Percentiles rank a stretch among this genome's conserved stretches.
phyloP scores from a whole-genome alignment of 2,888 invertebrate genomes.

The Tanytarsus gracilentus region DNA sequence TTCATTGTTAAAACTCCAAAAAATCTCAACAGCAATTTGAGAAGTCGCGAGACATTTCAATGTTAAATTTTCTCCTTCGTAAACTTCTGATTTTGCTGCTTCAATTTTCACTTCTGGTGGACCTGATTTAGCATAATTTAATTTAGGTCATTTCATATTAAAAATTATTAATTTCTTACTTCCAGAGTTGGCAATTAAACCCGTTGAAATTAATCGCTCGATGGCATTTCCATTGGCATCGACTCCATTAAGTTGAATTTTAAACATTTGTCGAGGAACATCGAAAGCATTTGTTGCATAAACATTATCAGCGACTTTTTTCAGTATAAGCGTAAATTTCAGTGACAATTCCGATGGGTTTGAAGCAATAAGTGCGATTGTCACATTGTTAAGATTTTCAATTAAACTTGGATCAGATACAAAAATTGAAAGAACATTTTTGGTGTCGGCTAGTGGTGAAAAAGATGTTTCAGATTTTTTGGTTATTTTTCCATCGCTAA shows the following conservation, averaged over 20 bases:
- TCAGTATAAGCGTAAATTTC: conserved; percentile 43
- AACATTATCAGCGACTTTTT: conserved; percentile 33
- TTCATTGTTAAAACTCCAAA: conserved; percentile 42
- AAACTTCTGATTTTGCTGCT: conserved; percentile 36
- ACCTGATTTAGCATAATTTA: conserved; percentile 36
- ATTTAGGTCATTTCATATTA: background rate
- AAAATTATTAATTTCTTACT: conserved; percentile 26
- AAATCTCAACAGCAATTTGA: conserved; percentile 50
- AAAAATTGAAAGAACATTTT: conserved; percentile 34
- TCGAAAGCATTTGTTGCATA: conserved; percentile 52
- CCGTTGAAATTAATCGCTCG: conserved; percentile 55
- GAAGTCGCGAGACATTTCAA: conserved; percentile 54
- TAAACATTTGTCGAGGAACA: conserved; percentile 57
- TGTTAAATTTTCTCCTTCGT: conserved; percentile 42
- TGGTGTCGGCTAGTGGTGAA: conserved; percentile 44
- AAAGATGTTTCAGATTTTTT: conserved; percentile 48
- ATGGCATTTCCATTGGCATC: conserved; percentile 53
- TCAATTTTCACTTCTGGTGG: conserved; percentile 48
- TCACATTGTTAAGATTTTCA: conserved; percentile 35
- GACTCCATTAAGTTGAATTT: conserved; percentile 55
- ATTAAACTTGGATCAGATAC: conserved; percentile 34
- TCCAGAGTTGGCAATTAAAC: conserved; percentile 45
- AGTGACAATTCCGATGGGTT: background rate
- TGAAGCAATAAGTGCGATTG: conserved; percentile 33
- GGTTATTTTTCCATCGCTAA: conserved; percentile 48